Evolutionary conservation across 2,113 vertebrate genomes (phyloP).

Genomic region (Cariama cristata): DNA sequence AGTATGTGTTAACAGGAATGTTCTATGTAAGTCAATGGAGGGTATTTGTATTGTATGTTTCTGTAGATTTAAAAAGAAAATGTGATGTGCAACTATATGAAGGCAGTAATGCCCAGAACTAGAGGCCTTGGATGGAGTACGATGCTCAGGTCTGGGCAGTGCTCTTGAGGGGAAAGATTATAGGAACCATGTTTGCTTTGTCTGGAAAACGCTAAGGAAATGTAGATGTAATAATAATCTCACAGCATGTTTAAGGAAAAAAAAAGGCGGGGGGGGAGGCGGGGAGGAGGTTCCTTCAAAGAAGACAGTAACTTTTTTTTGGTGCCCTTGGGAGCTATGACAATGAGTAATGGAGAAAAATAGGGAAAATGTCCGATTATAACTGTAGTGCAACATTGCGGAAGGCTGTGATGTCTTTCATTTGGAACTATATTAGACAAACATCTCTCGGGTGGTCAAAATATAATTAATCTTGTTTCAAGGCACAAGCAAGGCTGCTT

Average conservation of each 20-base stretch:
- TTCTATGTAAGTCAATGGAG: neutral
- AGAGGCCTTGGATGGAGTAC: neutral
- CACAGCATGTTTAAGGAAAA: neutral
- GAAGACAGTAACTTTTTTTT: neutral
- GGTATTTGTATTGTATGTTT: neutral
- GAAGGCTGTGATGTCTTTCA: neutral
- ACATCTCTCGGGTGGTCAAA: neutral
- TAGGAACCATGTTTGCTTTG: neutral
- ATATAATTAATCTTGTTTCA: neutral
- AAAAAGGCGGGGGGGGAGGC: neutral
- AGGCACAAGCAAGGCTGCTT: neutral
- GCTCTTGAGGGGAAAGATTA: neutral
- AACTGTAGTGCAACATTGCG: neutral
- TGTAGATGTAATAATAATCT: neutral
- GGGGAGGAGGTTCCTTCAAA: neutral
- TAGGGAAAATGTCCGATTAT: neutral
- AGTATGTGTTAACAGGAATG: neutral
- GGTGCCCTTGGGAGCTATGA: neutral
- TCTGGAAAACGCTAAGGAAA: neutral
- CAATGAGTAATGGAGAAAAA: neutral
- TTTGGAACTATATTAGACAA: neutral
- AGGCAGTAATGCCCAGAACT: neutral
- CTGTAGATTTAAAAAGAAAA: neutral
- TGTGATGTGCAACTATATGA: neutral
- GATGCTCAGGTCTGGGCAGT: neutral